phyloP scores from a whole-genome alignment of 2,888 invertebrate species.

The Cerastis rubricosa region DNA sequence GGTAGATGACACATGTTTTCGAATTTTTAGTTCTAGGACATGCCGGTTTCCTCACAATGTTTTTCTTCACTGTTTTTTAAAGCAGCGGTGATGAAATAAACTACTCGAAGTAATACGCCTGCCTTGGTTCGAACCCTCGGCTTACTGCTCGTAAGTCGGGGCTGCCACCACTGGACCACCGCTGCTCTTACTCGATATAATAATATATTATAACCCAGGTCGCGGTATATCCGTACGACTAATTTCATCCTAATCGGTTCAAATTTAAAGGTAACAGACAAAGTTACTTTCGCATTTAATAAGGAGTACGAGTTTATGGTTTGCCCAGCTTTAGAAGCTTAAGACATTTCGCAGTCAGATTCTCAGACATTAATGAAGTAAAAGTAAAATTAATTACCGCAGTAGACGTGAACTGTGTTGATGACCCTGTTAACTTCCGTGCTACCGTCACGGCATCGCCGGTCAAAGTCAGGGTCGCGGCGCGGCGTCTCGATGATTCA shows the following conservation, averaged over 20 bases:
- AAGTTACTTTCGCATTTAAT: background rate
- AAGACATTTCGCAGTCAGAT: background rate
- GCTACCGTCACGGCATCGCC: slow-evolving; percentile 32
- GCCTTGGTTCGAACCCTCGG: too few relatives aligned
- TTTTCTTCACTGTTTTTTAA: too few relatives aligned
- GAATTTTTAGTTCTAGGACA: too few relatives aligned
- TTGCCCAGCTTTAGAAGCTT: background rate
- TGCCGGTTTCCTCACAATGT: too few relatives aligned
- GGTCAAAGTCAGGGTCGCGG: slow-evolving; percentile 62
- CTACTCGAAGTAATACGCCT: too few relatives aligned
- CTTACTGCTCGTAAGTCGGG: too few relatives aligned
- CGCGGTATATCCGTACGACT: background rate
- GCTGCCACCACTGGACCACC: too few relatives aligned
- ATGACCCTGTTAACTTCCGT: slow-evolving; percentile 57
- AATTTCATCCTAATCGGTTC: background rate
- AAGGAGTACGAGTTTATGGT: background rate
- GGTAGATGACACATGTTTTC: too few relatives aligned
- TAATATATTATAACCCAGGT: background rate
- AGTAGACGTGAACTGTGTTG: slow-evolving; percentile 28
- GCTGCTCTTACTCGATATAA: too few relatives aligned
- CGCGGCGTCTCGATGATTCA: slow-evolving; percentile 49
- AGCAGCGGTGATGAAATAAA: too few relatives aligned
- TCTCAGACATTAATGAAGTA: slow-evolving; percentile 12
- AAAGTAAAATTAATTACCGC: slow-evolving; percentile 28
- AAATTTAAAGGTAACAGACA: background rate